Evolutionary conservation across 2,888 invertebrate genomes (phyloP).

Genomic region (Drosophila atripex): DNA sequence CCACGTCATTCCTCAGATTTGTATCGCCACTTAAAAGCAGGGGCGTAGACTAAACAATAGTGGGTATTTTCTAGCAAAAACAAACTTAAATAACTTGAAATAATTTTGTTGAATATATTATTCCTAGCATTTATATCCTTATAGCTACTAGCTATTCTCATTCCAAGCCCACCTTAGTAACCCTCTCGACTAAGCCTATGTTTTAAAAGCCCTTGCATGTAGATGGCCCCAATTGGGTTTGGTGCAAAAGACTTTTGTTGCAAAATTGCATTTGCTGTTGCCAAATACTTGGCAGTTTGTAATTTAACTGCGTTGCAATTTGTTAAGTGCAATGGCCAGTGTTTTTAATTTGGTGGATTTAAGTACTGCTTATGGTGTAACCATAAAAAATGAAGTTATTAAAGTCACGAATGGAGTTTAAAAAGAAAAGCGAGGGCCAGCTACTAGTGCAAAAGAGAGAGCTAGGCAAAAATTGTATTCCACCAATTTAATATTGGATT

Average conservation of each 20-base stretch:
- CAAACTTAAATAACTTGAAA: neutral
- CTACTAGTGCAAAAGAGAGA: neutral
- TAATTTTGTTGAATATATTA: neutral
- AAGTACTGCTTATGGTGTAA: conserved; percentile 18
- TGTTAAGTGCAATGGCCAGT: conserved; percentile 59
- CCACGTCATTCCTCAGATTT: conserved; percentile 63
- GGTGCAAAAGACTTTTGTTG: conserved; percentile 48
- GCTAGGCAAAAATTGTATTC: neutral
- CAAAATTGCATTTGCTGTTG: conserved; percentile 60
- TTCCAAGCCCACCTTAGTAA: neutral
- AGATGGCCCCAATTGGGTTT: conserved; percentile 4
- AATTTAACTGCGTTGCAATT: conserved; percentile 74
- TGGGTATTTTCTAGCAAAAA: neutral
- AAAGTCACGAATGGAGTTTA: conserved; percentile 47
- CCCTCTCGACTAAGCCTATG: conserved; percentile 6
- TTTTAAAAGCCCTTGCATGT: conserved; percentile 30
- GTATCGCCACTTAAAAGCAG: conserved; percentile 22
- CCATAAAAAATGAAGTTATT: conserved; percentile 68
- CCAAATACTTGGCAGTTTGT: conserved; percentile 67
- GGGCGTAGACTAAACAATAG: neutral
- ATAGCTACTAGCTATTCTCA: neutral
- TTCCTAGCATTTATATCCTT: neutral
- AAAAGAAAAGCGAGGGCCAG: neutral
- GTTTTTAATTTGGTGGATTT: conserved; percentile 28
- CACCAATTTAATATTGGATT: conserved; percentile 16